Percentiles rank a stretch among this genome's conserved stretches.
phyloP scores from a whole-genome alignment of 1,140 invertebrate genomes.

The Drosophila pruinosa region DNA sequence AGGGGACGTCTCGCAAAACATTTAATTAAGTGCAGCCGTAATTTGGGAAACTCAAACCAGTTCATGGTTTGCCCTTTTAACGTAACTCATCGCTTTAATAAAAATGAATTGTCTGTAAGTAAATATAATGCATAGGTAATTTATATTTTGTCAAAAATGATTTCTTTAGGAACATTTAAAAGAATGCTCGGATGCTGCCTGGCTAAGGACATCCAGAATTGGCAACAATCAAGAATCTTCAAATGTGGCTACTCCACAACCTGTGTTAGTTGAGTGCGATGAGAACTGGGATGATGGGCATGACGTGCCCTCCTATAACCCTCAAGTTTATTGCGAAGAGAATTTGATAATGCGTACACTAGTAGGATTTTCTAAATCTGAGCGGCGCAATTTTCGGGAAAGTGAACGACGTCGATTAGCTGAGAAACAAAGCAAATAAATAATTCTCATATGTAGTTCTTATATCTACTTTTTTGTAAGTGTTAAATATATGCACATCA shows the following conservation, averaged over 20 bases:
- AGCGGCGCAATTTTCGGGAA: neutral
- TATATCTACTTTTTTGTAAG: too few species aligned
- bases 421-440: neutral
- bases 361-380: neutral
- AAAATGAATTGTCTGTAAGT: constrained; percentile 6
- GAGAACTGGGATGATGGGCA: constrained; percentile 33
- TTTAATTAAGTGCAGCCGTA: constrained; percentile 9
- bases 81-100: neutral
- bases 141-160: neutral
- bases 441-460: too few species aligned
- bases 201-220: neutral
- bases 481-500: too few species aligned
- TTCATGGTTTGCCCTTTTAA: constrained; percentile 19
- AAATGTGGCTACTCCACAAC: neutral
- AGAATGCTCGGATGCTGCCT: neutral
- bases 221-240: neutral
- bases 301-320: constrained; percentile 18
- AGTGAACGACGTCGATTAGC: constrained; percentile 24
- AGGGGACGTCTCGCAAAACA: constrained; percentile 10
- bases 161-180: constrained; percentile 15
- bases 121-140: neutral
- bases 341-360: constrained; percentile 16
- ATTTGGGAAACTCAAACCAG: neutral
- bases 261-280: neutral
- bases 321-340: neutral